A percentile compares a stretch with the other conserved stretches of the same genome.
Conservation (phyloP, 2,797 vertebrate species). For the Manis javanica region DNA sequence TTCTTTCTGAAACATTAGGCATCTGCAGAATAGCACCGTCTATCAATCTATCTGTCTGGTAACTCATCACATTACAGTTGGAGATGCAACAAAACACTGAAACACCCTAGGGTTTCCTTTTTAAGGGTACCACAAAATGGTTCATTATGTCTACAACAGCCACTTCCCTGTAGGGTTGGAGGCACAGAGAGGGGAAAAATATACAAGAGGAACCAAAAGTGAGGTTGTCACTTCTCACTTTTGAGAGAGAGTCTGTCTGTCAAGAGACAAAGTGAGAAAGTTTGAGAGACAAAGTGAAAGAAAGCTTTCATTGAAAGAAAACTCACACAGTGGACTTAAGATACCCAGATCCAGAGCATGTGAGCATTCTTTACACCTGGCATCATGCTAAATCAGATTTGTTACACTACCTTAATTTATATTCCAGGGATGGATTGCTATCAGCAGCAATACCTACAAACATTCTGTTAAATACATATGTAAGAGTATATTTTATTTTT, state of each 20-base stretch:
- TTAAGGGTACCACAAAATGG: not conserved
- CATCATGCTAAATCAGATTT: not conserved
- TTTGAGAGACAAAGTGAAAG: not conserved
- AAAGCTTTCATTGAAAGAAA: not conserved
- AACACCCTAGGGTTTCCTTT: not conserved
- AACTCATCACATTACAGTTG: not conserved
- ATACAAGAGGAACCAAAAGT: not conserved
- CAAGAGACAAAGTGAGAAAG: no score
- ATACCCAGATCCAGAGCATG: not conserved
- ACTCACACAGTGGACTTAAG: not conserved
- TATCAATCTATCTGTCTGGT: not conserved
- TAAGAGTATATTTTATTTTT: not conserved
- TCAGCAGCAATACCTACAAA: not conserved
- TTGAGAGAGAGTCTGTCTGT: no score
- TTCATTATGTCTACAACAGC: not conserved
- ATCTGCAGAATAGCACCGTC: not conserved
- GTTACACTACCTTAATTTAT: not conserved
- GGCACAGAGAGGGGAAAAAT: not conserved
- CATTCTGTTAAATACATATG: not conserved
- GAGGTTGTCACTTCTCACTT: not conserved
- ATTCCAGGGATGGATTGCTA: not conserved
- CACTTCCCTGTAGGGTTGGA: not conserved
- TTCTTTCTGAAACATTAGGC: not conserved
- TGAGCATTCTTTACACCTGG: not conserved
- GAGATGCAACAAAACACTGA: not conserved